Evolutionary conservation across 35 echinoderm and acorn worm genomes (phyloP).

Genomic region (Ophioderma brevispina): DNA sequence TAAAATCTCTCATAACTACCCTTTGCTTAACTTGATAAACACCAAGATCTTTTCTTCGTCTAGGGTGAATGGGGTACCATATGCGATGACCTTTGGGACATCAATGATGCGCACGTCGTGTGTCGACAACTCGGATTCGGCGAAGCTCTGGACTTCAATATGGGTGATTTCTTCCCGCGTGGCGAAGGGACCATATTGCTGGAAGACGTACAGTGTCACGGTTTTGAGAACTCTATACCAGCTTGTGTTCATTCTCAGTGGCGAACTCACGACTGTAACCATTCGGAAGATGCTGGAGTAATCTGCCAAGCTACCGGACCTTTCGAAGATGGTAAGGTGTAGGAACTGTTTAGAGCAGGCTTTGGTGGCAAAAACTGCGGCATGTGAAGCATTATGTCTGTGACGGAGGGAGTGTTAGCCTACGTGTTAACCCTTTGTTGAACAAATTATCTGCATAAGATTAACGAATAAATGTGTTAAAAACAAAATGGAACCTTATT

Average conservation of each 20-base stretch:
- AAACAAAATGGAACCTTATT: too few species aligned
- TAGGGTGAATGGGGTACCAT: slow-evolving; percentile 43
- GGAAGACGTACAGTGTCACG: not conserved
- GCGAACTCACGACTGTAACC: slow-evolving; percentile 28
- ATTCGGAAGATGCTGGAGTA: slow-evolving; percentile 41
- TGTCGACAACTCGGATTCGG: slow-evolving; percentile 48
- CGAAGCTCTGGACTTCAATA: not conserved
- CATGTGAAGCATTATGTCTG: too few species aligned
- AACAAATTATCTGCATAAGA: too few species aligned
- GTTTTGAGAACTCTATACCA: not conserved
- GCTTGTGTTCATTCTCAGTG: not conserved
- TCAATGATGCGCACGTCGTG: slow-evolving; percentile 30
- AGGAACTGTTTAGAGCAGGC: too few species aligned
- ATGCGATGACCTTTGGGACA: slow-evolving; percentile 53
- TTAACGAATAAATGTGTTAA: too few species aligned
- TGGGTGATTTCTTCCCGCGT: not conserved
- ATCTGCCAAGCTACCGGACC: not conserved
- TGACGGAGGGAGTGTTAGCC: too few species aligned
- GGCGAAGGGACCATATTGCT: slow-evolving; percentile 5
- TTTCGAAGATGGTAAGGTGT: not conserved
- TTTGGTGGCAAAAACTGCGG: too few species aligned
- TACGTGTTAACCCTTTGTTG: too few species aligned
- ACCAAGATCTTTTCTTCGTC: too few species aligned
- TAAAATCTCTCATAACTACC: too few species aligned
- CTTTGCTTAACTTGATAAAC: too few species aligned